Conservation (phyloP, 2,113 vertebrate genomes). For the Malurus elegans region DNA sequence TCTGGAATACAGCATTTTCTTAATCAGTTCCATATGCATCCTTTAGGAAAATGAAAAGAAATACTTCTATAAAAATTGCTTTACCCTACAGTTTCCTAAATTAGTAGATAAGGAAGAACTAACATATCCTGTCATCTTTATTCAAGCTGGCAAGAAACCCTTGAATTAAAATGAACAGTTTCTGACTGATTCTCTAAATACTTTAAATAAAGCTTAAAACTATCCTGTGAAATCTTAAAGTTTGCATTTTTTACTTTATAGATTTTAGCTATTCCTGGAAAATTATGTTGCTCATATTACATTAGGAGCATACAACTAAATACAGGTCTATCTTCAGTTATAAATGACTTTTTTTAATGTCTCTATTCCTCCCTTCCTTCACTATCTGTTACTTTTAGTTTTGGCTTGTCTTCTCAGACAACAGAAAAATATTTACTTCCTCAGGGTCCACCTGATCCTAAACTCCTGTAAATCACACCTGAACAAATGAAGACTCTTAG, state of each 20-base stretch:
- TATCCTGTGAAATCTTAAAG: neutral
- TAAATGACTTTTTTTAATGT: neutral
- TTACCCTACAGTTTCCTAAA: neutral
- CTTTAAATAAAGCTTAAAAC: neutral
- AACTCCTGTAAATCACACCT: neutral
- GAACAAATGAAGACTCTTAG: neutral
- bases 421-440: neutral
- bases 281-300: rapidly evolving
- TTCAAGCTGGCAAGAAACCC: neutral
- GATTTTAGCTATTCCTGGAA: neutral
- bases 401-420: neutral
- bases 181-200: neutral
- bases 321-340: neutral
- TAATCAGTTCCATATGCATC: neutral
- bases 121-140: neutral
- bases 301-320: neutral
- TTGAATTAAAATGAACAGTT: neutral
- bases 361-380: neutral
- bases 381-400: neutral
- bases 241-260: neutral
- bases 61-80: neutral
- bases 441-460: neutral
- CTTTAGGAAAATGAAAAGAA: neutral
- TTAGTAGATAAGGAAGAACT: neutral
- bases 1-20: neutral